Evolutionary conservation across 2,888 invertebrate genomes (phyloP).

Genomic region (Caenorhabditis sp.): DNA sequence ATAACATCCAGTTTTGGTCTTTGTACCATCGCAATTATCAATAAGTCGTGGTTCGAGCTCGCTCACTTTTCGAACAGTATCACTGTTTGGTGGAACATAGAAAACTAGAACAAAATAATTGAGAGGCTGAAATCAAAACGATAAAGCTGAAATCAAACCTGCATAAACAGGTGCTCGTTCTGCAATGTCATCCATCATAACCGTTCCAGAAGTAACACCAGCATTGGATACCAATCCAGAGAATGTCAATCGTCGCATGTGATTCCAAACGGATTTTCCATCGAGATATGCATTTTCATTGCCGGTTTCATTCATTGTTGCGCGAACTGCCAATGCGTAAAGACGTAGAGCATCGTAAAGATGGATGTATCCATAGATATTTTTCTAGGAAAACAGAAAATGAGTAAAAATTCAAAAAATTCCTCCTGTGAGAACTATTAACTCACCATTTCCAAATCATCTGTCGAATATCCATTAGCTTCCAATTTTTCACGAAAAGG

Average conservation of each 20-base stretch:
- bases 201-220: conserved; percentile 61
- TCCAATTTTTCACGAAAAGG: conserved; percentile 67
- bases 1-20: conserved; percentile 62
- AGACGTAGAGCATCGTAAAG: conserved; percentile 68
- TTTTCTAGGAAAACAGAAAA: conserved; percentile 41
- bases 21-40: conserved; percentile 63
- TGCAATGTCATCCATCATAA: conserved; percentile 69
- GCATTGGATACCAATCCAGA: conserved; percentile 61
- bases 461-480: conserved; percentile 58
- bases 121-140: too few relatives aligned
- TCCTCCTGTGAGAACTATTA: too few relatives aligned
- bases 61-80: conserved; percentile 66
- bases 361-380: conserved; percentile 69
- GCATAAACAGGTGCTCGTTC: conserved; percentile 68
- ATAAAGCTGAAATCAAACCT: too few relatives aligned
- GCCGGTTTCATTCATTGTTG: conserved; percentile 51
- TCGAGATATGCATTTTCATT: conserved; percentile 59
- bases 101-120: too few relatives aligned
- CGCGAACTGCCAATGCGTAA: conserved; percentile 64
- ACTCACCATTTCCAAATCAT: conserved; percentile 63
- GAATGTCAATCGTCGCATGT: conserved; percentile 65
- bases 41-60: conserved; percentile 62
- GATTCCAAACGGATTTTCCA: conserved; percentile 66
- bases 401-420: background rate
- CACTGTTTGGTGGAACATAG: conserved; percentile 65